A percentile compares a stretch with the other conserved stretches of the same genome.
Conservation (phyloP, 2,888 invertebrate species). For the Drosophila trichaetosa region DNA sequence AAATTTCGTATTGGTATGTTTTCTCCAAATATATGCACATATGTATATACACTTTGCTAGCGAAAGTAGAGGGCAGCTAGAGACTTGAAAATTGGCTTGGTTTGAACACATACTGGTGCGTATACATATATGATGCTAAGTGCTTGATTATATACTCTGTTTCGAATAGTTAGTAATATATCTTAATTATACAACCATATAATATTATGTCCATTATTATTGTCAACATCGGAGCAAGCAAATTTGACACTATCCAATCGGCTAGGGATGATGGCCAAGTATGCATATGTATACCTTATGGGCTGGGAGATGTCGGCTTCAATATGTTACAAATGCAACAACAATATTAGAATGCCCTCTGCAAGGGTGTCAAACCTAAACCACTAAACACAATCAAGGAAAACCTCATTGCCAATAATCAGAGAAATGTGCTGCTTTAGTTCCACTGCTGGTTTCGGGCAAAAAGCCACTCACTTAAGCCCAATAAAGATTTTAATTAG, state of each 20-base stretch:
- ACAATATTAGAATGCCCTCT: not conserved
- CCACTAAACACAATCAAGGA: not conserved
- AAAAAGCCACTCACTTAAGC: conserved; percentile 28
- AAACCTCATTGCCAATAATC: not conserved
- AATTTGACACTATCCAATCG: not conserved
- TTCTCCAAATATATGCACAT: not conserved
- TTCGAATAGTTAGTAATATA: not conserved
- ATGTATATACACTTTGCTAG: not conserved
- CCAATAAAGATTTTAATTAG: conserved; percentile 61
- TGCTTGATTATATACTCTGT: not conserved
- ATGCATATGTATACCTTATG: not conserved
- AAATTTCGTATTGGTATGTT: not conserved
- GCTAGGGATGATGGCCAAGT: not conserved
- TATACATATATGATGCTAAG: not conserved
- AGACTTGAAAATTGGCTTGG: not conserved
- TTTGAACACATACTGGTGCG: not conserved
- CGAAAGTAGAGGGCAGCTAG: not conserved
- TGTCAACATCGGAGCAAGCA: not conserved
- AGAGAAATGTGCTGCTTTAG: not conserved
- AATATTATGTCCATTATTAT: not conserved
- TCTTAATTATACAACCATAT: not conserved
- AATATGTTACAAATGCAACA: not conserved
- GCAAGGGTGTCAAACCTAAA: not conserved
- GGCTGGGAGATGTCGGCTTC: not conserved
- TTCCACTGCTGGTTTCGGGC: not conserved